A percentile compares a stretch with the other conserved stretches of the same genome.
Evolutionary conservation across 2,113 vertebrate species (phyloP).

Genomic region (Anguilla japonica): DNA sequence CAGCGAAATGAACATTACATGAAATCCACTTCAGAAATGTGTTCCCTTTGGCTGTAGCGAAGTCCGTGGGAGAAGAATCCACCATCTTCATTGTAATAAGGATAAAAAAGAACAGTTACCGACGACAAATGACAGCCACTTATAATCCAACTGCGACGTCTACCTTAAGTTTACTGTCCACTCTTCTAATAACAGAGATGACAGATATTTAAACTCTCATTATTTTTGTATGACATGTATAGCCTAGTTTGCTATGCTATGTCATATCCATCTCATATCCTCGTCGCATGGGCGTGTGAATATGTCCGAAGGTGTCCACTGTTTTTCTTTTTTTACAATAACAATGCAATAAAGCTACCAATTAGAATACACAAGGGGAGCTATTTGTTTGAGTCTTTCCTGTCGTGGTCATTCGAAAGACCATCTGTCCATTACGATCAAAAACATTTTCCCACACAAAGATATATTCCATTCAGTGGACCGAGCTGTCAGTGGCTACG

Average conservation of each 20-base stretch:
- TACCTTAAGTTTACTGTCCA: background rate
- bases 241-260: background rate
- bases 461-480: conserved; percentile 53
- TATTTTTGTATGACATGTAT: conserved; percentile 17
- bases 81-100: conserved; percentile 31
- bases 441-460: conserved; percentile 34
- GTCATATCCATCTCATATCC: conserved; percentile 51
- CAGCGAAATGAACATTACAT: conserved; percentile 32
- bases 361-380: conserved; percentile 17
- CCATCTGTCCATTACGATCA: conserved; percentile 37
- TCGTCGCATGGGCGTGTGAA: conserved; percentile 67
- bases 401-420: conserved; percentile 40
- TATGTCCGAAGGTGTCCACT: conserved; percentile 49
- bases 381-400: conserved; percentile 24
- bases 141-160: conserved; percentile 22
- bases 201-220: background rate
- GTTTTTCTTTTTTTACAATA: conserved; percentile 36
- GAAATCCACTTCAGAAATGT: conserved; percentile 39
- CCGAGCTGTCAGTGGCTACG: conserved; percentile 70
- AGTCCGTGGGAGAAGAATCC: conserved; percentile 27
- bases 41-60: conserved; percentile 32
- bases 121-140: conserved; percentile 29
- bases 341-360: conserved; percentile 28
- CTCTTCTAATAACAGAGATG: conserved; percentile 2
- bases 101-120: conserved; percentile 30